Conservation (phyloP, 2,113 vertebrate genomes). For the Puma concolor region DNA sequence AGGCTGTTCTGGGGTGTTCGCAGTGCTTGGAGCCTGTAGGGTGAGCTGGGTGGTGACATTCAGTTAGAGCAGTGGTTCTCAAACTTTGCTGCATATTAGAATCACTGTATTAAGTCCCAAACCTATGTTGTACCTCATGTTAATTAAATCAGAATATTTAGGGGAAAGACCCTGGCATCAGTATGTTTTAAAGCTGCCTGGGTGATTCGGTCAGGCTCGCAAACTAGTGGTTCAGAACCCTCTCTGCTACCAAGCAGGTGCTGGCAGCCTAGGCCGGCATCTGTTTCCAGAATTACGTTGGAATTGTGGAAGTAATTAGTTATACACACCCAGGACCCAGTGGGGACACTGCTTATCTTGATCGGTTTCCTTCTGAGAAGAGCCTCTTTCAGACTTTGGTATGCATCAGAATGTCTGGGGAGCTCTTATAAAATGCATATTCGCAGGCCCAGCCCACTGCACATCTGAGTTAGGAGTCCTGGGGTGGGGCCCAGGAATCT, state of each 20-base stretch:
- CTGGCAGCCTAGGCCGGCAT: background rate
- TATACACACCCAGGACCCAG: background rate
- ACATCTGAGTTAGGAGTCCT: background rate
- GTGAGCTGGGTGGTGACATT: background rate
- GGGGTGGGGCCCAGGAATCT: background rate
- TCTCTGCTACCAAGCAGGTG: background rate
- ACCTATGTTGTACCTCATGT: background rate
- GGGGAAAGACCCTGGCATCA: background rate
- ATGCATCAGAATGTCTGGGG: background rate
- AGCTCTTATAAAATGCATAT: background rate
- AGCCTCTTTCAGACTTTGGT: background rate
- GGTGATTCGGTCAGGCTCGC: background rate
- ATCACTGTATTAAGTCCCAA: background rate
- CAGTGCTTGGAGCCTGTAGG: background rate
- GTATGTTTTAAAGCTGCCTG: background rate
- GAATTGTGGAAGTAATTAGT: background rate
- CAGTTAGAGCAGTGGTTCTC: background rate
- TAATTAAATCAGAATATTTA: background rate
- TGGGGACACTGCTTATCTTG: background rate
- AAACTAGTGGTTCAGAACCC: background rate
- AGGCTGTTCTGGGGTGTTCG: background rate
- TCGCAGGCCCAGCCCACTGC: background rate
- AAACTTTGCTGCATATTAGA: background rate
- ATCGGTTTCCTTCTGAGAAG: background rate
- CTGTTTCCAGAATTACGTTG: background rate